Conservation (phyloP, 2,888 invertebrate genomes). For the Aphelenchoides bicaudatus region DNA sequence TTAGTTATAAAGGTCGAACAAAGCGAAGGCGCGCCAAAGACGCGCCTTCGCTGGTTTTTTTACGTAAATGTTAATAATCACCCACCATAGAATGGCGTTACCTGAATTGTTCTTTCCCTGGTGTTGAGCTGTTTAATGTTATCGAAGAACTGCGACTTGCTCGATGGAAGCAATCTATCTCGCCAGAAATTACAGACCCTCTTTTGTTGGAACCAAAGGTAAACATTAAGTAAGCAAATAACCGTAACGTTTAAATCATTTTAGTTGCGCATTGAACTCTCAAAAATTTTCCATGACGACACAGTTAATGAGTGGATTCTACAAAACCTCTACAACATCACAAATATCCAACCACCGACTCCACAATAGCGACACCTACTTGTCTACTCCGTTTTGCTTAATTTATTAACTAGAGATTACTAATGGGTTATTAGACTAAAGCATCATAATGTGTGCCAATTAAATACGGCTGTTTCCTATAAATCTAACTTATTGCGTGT, state of each 20-base stretch:
- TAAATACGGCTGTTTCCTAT: no score
- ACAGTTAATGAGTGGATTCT: slow-evolving; percentile 4
- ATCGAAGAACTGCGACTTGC: slow-evolving; percentile 11
- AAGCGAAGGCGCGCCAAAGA: no score
- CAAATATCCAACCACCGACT: no score
- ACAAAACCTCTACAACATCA: neutral
- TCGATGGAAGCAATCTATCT: slow-evolving; percentile 7
- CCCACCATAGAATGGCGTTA: slow-evolving; percentile 15
- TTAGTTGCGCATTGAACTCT: slow-evolving; percentile 4
- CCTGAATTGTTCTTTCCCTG: slow-evolving; percentile 11
- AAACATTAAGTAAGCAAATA: neutral
- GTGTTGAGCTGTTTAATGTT: neutral
- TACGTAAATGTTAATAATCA: no score
- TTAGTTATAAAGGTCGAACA: no score
- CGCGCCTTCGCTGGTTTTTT: no score
- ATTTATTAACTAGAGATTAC: no score
- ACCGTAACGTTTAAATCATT: neutral
- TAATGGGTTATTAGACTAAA: no score
- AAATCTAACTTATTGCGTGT: no score
- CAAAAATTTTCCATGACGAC: neutral
- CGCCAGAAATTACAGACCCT: neutral
- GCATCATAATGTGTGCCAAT: no score
- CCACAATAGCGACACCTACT: no score
- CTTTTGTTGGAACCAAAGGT: neutral
- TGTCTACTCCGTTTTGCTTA: no score